phyloP scores from a whole-genome alignment of 2,888 invertebrate species.

The Achlya flavicornis region DNA sequence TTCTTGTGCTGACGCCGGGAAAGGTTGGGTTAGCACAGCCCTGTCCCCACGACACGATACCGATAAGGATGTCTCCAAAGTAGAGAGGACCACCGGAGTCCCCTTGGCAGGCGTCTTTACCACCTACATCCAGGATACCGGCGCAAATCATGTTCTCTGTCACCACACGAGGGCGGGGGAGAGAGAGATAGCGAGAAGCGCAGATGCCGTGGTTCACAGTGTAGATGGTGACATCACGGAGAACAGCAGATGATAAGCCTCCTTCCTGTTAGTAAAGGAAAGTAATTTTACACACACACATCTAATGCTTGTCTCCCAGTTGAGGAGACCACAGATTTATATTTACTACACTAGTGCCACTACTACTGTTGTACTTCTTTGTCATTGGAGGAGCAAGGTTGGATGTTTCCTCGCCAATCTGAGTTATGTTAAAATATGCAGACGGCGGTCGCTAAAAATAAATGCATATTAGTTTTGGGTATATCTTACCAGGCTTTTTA shows the following conservation, averaged over 20 bases:
- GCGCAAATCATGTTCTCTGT: constrained; percentile 58
- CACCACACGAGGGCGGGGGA: constrained; percentile 26
- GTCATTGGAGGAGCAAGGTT: no score
- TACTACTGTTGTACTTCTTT: no score
- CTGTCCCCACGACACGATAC: constrained; percentile 79
- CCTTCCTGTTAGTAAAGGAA: constrained; percentile 33
- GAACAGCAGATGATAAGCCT: constrained; percentile 33
- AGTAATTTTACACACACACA: background rate
- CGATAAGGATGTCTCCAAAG: constrained; percentile 55
- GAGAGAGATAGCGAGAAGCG: constrained; percentile 42
- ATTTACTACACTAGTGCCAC: no score
- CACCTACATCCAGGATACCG: constrained; percentile 34
- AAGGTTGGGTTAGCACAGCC: constrained; percentile 73
- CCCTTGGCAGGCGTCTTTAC: constrained; percentile 42
- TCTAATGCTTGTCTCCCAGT: no score
- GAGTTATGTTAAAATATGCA: no score
- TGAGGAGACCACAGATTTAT: no score
- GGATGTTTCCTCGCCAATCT: no score
- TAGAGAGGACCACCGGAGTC: constrained; percentile 73
- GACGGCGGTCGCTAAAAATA: no score
- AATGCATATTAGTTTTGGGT: no score
- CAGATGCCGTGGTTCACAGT: constrained; percentile 58
- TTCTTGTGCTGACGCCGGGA: constrained; percentile 79
- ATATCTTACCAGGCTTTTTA: no score
- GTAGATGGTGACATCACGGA: constrained; percentile 51